Evolutionary conservation across 2,113 vertebrate species (phyloP), one percentile per base, ranked within the genome.

Genomic region (Tachycineta bicolor): DNA sequence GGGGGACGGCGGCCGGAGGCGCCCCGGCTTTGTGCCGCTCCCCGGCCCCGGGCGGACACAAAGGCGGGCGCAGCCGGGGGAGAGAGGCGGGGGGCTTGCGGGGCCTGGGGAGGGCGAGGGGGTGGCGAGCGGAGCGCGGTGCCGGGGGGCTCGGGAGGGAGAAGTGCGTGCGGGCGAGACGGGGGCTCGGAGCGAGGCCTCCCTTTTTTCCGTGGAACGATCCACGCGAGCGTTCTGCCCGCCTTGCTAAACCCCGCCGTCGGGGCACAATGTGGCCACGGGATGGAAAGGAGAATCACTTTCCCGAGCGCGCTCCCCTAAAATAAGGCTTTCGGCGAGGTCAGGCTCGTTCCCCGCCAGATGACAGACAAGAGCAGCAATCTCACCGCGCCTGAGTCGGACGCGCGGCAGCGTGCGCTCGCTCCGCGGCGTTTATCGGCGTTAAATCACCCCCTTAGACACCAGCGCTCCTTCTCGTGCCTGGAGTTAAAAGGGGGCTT

Each of bases 351-450:
- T 92, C 94, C 90, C 95, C 94, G 46, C 81, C 92, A 91, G 93
- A 76, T 96, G 96, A 95, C 84, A 91, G 95, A 29, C 83, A 74
- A 81, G 89, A 96, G 94, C 92, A 91, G 44, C 83, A 91, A 77
- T 50, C 67, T n/a, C 19, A 12, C 6, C 83, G 4, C 67, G 14
- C 24, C 33, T 5, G 53, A 47, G 81, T 24, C 59, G 87, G 95
- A 49, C 80, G 87, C 82, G 85, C 87, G 84, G 91, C 81, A 13
- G 29, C 2, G 10, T 6, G 6, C 20, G 87, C 63, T 90, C 79
- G 82, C 83, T 64, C 59, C 83, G 52, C 44, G 87, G 86, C 70
- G 41, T 94, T 58, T 52, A 8, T 26, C 31, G 33, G 85, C 60
- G 34, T 34, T 60, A 50, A 73, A 25, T 69, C 53, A 3, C 68